Percentiles rank a stretch among this genome's conserved stretches.
Evolutionary conservation across 2,797 vertebrate species (phyloP).

Genomic region (Urocyon cinereoargenteus): DNA sequence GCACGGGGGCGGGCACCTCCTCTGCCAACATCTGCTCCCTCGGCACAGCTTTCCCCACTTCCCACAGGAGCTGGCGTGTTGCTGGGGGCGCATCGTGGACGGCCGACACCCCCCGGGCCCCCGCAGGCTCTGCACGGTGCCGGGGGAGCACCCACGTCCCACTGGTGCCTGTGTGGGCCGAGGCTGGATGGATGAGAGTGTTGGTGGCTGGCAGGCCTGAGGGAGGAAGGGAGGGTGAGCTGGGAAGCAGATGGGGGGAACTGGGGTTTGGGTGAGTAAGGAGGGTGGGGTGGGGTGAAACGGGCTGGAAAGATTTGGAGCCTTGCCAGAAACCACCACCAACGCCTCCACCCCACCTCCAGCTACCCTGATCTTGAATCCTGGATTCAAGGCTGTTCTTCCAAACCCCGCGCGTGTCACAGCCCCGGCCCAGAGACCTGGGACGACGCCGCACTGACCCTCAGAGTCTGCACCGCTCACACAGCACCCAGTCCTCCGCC

Average conservation of each 20-base stretch:
- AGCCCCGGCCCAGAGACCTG: neutral
- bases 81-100: accelerated
- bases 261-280: neutral
- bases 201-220: accelerated
- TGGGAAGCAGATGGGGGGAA: neutral
- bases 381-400: neutral
- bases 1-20: accelerated
- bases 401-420: neutral
- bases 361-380: neutral
- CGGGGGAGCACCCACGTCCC: accelerated
- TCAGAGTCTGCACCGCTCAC: no score
- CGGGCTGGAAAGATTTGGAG: neutral
- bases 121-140: accelerated
- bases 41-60: accelerated
- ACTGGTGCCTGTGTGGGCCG: neutral
- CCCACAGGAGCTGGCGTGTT: neutral
- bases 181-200: neutral
- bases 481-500: neutral
- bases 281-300: neutral
- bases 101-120: neutral
- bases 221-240: no score
- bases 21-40: accelerated
- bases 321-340: neutral
- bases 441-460: neutral
- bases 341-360: neutral